Percentiles rank a stretch among this genome's conserved stretches.
Evolutionary conservation across 1,140 invertebrate species (phyloP).

Genomic region (Caenorhabditis latens): DNA sequence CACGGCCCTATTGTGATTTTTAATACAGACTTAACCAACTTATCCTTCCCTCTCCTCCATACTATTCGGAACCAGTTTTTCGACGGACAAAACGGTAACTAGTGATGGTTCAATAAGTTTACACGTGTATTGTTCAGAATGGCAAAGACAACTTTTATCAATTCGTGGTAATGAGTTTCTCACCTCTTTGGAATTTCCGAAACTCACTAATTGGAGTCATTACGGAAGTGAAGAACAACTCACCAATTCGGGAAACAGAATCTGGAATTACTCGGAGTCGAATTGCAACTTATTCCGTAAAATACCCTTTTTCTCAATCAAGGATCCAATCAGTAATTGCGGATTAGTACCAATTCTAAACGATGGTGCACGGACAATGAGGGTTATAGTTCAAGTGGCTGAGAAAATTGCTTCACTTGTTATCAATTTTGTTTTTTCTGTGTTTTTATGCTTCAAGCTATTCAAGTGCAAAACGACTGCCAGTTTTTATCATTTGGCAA

Average conservation of each 20-base stretch:
- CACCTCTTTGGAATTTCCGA: neutral
- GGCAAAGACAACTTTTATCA: neutral
- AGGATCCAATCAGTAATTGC: neutral
- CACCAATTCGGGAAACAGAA: neutral
- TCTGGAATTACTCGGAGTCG: neutral
- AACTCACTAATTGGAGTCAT: neutral
- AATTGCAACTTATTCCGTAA: neutral
- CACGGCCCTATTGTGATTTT: constrained; percentile 22
- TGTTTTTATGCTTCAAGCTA: neutral
- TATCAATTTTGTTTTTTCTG: neutral
- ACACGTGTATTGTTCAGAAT: neutral
- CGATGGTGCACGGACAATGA: neutral
- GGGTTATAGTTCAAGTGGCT: neutral
- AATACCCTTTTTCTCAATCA: constrained; percentile 23
- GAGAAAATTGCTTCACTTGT: neutral
- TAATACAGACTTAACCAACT: constrained; percentile 32
- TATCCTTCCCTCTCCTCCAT: constrained; percentile 5
- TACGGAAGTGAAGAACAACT: constrained; percentile 2
- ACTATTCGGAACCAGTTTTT: constrained; percentile 10
- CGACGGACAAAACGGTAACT: constrained; percentile 20
- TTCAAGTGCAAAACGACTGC: neutral
- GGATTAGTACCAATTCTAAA: neutral
- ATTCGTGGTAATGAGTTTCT: constrained; percentile 3
- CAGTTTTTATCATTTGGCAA: neutral
- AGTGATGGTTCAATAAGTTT: neutral